These are phyloP conservation scores for Sus cebifrons DNA, from an alignment of 2,797 vertebrate species.

Conservation along the genomic window DNA sequence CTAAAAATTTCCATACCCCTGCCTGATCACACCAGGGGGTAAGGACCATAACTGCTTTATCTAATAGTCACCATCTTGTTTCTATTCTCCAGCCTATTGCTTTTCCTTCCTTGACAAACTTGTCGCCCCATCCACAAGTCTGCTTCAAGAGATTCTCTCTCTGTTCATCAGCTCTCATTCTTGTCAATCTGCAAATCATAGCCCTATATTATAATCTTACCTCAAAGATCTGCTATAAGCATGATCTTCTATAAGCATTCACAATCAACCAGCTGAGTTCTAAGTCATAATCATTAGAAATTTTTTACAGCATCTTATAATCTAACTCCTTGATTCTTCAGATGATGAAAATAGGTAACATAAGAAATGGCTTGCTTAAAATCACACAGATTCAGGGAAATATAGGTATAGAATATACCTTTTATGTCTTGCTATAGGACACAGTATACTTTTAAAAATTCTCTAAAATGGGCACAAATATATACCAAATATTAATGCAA, in stretches of 20 bases:
- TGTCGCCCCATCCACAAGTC: background rate
- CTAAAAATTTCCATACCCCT: background rate
- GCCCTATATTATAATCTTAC: background rate
- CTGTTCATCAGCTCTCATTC: background rate
- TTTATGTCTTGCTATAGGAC: background rate
- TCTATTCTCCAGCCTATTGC: background rate
- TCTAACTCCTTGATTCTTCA: background rate
- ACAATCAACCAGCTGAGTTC: background rate
- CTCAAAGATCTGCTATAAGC: slow-evolving; percentile 19
- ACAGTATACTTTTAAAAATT: background rate
- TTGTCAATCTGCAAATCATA: background rate
- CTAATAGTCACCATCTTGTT: background rate
- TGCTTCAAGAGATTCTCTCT: background rate
- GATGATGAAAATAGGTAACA: background rate
- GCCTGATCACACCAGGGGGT: background rate
- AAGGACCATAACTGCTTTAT: background rate
- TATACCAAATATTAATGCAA: background rate
- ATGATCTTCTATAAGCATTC: background rate
- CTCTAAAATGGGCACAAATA: slow-evolving; percentile 36
- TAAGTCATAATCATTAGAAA: background rate
- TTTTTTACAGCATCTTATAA: background rate
- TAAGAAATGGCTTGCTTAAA: background rate
- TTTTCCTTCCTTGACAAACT: background rate
- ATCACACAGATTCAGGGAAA: background rate
- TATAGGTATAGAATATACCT: background rate